Base-by-base conservation (phyloP, 2,113 vertebrate species). In the Struthio camelus region DNA sequence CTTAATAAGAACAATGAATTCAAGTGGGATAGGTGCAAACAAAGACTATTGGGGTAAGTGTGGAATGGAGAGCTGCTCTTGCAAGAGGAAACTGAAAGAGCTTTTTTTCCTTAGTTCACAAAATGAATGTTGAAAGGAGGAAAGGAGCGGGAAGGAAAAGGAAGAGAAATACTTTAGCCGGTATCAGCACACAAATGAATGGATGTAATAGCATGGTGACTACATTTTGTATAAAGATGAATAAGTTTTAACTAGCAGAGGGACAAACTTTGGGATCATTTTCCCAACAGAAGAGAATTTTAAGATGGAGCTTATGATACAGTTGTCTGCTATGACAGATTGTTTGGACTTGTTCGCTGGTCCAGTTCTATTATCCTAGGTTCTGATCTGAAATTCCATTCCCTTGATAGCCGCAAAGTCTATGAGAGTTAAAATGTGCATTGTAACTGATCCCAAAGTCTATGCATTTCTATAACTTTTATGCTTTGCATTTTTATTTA, bases 1-100 rank as follows among this genome's bases (percentile, higher is more conserved):
- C 77, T 79, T 86, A 71, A 64, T 46, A 91, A 56, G 75, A 87
- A 73, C 94, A 82, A 85, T 48, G 2, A 89, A 66, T 94, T 91
- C 40, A 90, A 65, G 85, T 80, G 10, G 58, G 87, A 77, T 40
- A 58, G 53, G 53, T 76, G 17, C 44, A 65, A 58, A 81, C 65
- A 82, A 75, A n/a, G 11, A 27, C 72, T 86, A 51, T 28, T 1
- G 10, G 15, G 42, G 40, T 73, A 91, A 69, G 50, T 44, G 64
- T 44, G 30, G 85, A 91, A 80, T 22, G 36, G 65, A 82, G 38
- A 82, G 66, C 62, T 82, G 36, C 48, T 89, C 44, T 76, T 77
- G 58, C 2, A 5, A 79, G 48, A 65, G 56, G 48, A 70, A 44
- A 5, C 81, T 85, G 87, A 82, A 87, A 67, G n/a, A 79, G 14